Evolutionary conservation across 2,113 vertebrate genomes (phyloP).

Genomic region (Coptodon rendalli): DNA sequence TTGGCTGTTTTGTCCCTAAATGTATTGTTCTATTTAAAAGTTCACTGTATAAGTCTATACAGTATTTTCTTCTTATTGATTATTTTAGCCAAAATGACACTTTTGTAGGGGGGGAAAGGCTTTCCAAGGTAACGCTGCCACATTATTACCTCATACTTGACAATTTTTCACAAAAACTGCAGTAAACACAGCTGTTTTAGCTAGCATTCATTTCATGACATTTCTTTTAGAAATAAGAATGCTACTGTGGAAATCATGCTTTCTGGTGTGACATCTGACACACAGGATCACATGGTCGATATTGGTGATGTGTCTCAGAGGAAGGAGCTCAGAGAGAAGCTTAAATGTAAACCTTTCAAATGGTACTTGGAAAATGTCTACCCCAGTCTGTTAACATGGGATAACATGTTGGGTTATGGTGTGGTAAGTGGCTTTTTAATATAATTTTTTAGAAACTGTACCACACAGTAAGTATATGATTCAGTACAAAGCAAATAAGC

Average conservation of each 20-base stretch:
- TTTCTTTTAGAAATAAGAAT: neutral
- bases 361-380: conserved; percentile 92
- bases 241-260: neutral
- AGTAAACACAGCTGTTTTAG: neutral
- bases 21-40: neutral
- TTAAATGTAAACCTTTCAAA: conserved; percentile 89
- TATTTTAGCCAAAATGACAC: neutral
- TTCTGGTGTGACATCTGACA: neutral
- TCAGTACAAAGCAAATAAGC: neutral
- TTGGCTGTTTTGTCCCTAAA: neutral
- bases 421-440: conserved; percentile 29
- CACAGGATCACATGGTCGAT: conserved; percentile 84
- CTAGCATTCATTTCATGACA: neutral
- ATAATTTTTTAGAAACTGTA: neutral
- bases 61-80: neutral
- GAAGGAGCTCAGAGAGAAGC: conserved; percentile 77
- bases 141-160: accelerated
- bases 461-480: neutral
- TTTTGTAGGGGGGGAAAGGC: neutral
- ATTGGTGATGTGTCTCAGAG: conserved; percentile 85
- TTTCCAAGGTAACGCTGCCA: neutral
- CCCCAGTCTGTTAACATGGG: conserved; percentile 66
- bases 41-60: neutral
- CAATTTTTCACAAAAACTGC: neutral
- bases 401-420: conserved; percentile 47